These are phyloP conservation scores for Epistrophella euchroma DNA, from an alignment of 2,888 invertebrate genomes.

Conservation along the genomic window DNA sequence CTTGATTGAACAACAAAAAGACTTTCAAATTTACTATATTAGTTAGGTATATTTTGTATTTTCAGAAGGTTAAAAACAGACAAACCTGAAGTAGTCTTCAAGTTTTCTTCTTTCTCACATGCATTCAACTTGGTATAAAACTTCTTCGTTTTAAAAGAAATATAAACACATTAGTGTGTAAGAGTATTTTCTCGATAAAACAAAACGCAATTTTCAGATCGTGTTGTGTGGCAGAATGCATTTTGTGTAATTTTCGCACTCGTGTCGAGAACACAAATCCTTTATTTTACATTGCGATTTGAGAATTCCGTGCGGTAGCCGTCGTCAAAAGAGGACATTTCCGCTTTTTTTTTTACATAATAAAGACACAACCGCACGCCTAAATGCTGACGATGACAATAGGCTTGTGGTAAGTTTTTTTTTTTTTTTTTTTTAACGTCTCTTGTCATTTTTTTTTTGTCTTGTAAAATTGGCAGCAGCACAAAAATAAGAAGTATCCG, in stretches of 20 bases:
- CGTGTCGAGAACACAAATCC: constrained; percentile 27
- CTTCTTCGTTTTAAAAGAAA: background rate
- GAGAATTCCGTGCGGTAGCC: constrained; percentile 52
- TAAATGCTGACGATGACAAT: constrained; percentile 57
- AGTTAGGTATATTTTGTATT: too few species aligned
- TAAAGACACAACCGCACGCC: constrained; percentile 38
- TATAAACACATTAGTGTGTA: background rate
- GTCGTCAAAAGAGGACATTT: constrained; percentile 62
- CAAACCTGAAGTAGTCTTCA: too few species aligned
- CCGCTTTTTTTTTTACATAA: constrained; percentile 65
- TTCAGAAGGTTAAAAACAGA: too few species aligned
- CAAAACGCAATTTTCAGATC: constrained; percentile 31
- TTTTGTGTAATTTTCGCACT: constrained; percentile 59
- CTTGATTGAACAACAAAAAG: too few species aligned
- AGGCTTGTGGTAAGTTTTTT: constrained; percentile 30
- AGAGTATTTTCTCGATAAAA: background rate
- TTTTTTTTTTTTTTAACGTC: background rate
- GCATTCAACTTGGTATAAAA: constrained; percentile 2
- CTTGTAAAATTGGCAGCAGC: constrained; percentile 51
- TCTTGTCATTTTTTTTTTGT: constrained; percentile 21
- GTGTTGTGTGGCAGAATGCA: constrained; percentile 57
- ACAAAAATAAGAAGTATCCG: constrained; percentile 53
- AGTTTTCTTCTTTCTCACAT: background rate
- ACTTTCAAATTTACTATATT: too few species aligned
- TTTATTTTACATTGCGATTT: constrained; percentile 8